phyloP scores from a whole-genome alignment of 2,797 vertebrate species.

The Iguana delicatissima region DNA sequence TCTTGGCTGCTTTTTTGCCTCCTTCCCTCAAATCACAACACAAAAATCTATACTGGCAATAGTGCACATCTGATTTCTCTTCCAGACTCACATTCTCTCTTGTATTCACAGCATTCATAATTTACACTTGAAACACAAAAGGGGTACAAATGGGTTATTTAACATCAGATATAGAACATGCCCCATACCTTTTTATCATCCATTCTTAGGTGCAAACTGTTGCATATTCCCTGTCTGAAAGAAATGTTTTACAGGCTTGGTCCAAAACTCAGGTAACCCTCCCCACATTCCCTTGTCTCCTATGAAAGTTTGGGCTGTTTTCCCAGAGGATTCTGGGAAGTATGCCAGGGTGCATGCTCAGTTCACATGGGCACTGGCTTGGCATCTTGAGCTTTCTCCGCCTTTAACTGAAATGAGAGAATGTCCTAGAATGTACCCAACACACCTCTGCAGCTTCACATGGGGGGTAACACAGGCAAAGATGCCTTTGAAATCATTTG shows the following conservation, averaged over 20 bases:
- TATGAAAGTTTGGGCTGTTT: background rate
- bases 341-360: background rate
- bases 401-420: background rate
- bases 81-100: background rate
- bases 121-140: background rate
- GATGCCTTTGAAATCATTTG: background rate
- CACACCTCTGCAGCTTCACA: background rate
- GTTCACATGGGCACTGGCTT: background rate
- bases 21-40: background rate
- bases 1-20: background rate
- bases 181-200: too few relatives aligned
- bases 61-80: background rate
- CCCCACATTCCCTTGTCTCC: background rate
- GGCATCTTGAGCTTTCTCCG: background rate
- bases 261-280: background rate
- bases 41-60: background rate
- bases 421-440: background rate
- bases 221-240: background rate
- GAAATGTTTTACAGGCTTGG: background rate
- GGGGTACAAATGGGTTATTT: background rate
- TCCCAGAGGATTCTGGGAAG: background rate
- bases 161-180: background rate
- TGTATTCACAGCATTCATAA: background rate
- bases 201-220: background rate
- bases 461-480: background rate